Conservation (phyloP, 2,888 invertebrate genomes). For the Hemicrepidius hirtus region DNA sequence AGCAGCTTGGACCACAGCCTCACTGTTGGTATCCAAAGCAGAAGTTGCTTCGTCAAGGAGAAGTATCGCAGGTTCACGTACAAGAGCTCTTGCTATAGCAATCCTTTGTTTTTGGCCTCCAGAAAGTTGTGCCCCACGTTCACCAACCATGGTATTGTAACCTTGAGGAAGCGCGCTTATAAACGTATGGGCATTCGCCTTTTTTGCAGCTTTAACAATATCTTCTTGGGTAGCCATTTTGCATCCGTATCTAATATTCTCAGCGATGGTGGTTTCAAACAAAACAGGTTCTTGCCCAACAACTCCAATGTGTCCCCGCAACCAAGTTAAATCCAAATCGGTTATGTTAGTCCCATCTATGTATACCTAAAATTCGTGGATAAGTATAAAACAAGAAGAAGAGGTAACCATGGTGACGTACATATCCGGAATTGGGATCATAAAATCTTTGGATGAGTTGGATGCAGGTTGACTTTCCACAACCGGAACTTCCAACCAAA, state of each 20-base stretch:
- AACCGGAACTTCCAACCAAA: constrained; percentile 82
- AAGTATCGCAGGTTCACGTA: constrained; percentile 86
- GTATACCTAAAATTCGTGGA: constrained; percentile 74
- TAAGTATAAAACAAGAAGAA: no score
- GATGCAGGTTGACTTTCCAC: constrained; percentile 86
- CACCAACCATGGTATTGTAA: constrained; percentile 89
- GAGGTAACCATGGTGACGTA: constrained; percentile 70
- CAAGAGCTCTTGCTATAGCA: constrained; percentile 91
- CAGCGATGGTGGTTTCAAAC: constrained; percentile 87
- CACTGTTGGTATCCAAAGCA: constrained; percentile 90
- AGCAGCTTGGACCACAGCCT: constrained; percentile 89
- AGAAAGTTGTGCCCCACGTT: constrained; percentile 86
- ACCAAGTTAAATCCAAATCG: constrained; percentile 84
- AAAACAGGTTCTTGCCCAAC: constrained; percentile 94
- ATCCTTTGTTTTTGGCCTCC: constrained; percentile 94
- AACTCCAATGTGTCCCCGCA: constrained; percentile 87
- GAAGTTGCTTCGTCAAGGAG: constrained; percentile 93
- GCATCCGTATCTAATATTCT: constrained; percentile 89
- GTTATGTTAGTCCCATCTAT: constrained; percentile 82
- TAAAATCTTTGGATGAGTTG: constrained; percentile 85
- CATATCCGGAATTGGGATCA: constrained; percentile 80
- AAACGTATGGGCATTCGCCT: constrained; percentile 87
- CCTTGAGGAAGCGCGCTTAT: constrained; percentile 84
- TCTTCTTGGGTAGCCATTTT: constrained; percentile 79
- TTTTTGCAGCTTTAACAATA: constrained; percentile 81